Evolutionary conservation across 2,797 vertebrate species (phyloP), one percentile per base, ranked within the genome.

Genomic region (Scolopax bukidnonensis): DNA sequence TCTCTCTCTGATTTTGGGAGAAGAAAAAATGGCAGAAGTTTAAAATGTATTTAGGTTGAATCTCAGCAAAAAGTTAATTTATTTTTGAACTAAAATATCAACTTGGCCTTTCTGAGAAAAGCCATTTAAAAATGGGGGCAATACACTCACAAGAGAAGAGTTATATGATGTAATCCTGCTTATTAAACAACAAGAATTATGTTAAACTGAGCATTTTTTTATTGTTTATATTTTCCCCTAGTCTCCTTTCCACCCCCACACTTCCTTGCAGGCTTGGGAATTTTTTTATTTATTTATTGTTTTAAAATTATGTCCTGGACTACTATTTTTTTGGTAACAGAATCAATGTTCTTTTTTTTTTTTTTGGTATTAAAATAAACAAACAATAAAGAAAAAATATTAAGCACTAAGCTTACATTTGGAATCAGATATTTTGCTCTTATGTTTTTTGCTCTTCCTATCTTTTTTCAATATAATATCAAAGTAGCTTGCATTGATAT

Each of bases 61-160:
- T 36, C 16, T 47, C 40, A 36, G 6, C 10, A 74, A 81, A 47
- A 47, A 9, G 28, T 48, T 18, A 32, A 24, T 36, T 45, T 89
- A 32, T 60, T 53, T 40, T 47, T n/a, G 11, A 68, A 59, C 15
- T 28, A 28, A 70, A 50, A 30, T 17, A 57, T 68, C 41, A 68
- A 27, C 17, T 61, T 48, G 8, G 8, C 2, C 13, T 48, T 78
- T 68, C 73, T 30, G 36, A 73, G 32, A 33, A 56, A 76, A 5
- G 1, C 4, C 14, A 12, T 3, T 30, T 27, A 25, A 85, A 41
- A 50, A 12, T 6, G 8, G 1, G 0, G 6, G 8, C 6, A 1
- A 54, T 12, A 61, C 2, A n/a, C 8, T 8, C 18, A 18, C 48
- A 81, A 80, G 57, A 63, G 8, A 79, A 57, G 32, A 19, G 15